Conservation (phyloP, 1,140 invertebrate species). For the Hycleus phaleratus region DNA sequence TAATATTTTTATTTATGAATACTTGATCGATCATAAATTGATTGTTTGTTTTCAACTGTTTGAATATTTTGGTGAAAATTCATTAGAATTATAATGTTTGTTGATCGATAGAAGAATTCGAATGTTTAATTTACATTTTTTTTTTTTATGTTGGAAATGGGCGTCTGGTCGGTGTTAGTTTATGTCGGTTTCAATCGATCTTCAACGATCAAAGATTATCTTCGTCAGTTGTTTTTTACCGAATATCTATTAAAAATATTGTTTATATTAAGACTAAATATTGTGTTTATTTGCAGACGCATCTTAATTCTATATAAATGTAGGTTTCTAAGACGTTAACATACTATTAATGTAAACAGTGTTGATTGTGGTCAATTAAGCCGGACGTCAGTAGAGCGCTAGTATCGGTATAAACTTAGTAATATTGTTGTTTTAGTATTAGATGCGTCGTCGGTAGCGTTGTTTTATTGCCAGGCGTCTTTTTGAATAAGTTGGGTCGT, state of each 20-base stretch:
- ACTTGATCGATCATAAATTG: no score
- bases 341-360: constrained; percentile 23
- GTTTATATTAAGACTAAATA: no score
- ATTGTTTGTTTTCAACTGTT: no score
- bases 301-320: constrained; percentile 15
- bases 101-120: neutral
- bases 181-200: neutral
- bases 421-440: constrained; percentile 1
- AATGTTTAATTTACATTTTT: neutral
- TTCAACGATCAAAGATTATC: neutral
- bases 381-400: constrained; percentile 8
- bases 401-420: neutral
- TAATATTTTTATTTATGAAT: neutral
- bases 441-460: constrained; percentile 8
- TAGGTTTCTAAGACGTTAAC: constrained; percentile 23
- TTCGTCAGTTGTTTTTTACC: neutral
- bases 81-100: neutral
- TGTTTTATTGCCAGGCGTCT: neutral
- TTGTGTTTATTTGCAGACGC: constrained; percentile 3
- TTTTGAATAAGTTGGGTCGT: constrained; percentile 4
- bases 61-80: neutral
- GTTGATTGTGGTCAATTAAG: constrained; percentile 17
- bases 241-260: no score
- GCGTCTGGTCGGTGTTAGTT: no score
- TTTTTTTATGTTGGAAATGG: neutral